phyloP scores from a whole-genome alignment of 2,888 invertebrate genomes.

The Mystacides longicornis region DNA sequence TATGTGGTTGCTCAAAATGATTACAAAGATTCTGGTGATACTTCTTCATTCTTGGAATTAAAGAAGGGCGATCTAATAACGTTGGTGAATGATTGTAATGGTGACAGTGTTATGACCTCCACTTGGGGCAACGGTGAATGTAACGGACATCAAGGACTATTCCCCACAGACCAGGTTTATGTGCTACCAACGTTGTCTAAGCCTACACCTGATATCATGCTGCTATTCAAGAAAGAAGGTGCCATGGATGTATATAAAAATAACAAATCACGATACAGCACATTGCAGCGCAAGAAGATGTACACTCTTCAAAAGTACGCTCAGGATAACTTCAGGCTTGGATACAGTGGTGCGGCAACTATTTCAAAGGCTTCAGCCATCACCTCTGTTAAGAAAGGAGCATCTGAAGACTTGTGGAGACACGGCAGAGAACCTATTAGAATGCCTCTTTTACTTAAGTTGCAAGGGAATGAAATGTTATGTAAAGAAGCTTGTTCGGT shows the following conservation, averaged over 20 bases:
- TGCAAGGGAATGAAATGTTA: constrained; percentile 61
- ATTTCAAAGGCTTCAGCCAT: constrained; percentile 57
- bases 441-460: constrained; percentile 71
- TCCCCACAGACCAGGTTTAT: constrained; percentile 80
- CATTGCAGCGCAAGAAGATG: constrained; percentile 59
- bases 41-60: constrained; percentile 51
- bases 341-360: constrained; percentile 39
- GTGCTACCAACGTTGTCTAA: constrained; percentile 74
- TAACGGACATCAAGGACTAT: constrained; percentile 68
- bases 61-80: constrained; percentile 76
- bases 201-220: constrained; percentile 62
- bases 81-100: constrained; percentile 65
- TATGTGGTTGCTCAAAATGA: constrained; percentile 71
- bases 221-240: constrained; percentile 55
- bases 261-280: constrained; percentile 44
- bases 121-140: constrained; percentile 68
- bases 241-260: constrained; percentile 40
- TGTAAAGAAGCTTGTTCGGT: constrained; percentile 66
- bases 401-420: constrained; percentile 72
- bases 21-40: constrained; percentile 48
- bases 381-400: constrained; percentile 56
- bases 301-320: constrained; percentile 81
- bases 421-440: constrained; percentile 75
- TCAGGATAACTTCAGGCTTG: constrained; percentile 68
- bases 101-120: constrained; percentile 64